Evolutionary conservation across 92 coral and sea anemone genomes (phyloP).

Genomic region (Palythoa grandis): DNA sequence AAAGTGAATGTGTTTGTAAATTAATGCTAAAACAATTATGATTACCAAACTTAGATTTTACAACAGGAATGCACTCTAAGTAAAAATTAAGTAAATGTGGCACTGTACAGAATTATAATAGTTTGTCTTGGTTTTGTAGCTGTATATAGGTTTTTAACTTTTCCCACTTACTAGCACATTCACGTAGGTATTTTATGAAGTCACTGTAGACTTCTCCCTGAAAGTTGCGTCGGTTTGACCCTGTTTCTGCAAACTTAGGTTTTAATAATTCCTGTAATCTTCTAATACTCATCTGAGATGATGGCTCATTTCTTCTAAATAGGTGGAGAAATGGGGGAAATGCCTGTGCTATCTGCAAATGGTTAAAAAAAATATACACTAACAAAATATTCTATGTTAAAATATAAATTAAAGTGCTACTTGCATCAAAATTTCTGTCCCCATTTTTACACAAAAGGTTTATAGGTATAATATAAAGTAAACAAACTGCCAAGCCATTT

Average conservation of each 20-base stretch:
- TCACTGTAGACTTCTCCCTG: conserved; percentile 16
- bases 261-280: neutral
- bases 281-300: neutral
- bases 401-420: neutral
- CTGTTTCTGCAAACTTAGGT: neutral
- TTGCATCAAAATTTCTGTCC: neutral
- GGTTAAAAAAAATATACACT: neutral
- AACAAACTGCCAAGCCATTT: too few species aligned
- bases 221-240: neutral
- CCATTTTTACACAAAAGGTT: too few species aligned
- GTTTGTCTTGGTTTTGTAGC: neutral
- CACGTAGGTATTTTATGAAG: neutral
- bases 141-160: neutral
- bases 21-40: too few species aligned
- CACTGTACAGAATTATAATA: neutral
- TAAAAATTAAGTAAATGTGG: neutral
- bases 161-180: conserved; percentile 8
- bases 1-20: too few species aligned
- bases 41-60: too few species aligned
- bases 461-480: too few species aligned
- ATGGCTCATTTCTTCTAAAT: conserved; percentile 12
- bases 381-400: neutral
- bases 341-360: conserved; percentile 1
- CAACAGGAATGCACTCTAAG: too few species aligned
- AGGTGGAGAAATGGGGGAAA: conserved; percentile 8